Base-by-base conservation (phyloP, 2,888 invertebrate species). In the Timema cristinae region DNA sequence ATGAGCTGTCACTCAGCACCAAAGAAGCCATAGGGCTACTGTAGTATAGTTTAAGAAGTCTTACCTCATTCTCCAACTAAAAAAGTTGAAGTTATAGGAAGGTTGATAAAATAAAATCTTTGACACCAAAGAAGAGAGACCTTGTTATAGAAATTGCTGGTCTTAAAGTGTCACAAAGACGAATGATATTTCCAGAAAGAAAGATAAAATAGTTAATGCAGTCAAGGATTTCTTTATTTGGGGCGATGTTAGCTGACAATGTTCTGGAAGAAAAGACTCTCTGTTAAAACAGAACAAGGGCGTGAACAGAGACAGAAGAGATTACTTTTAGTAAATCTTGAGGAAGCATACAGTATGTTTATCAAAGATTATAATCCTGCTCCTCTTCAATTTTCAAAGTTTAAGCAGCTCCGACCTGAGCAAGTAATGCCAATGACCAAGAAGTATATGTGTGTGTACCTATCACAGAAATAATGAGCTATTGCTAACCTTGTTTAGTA, bases 401-500 rank as follows among this genome's bases (percentile, higher is more conserved):
- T 16, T 61, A 61, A 61, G 16, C 47, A 61, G 48, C 61, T 61
- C 2, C 32, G 13, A 48, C 61, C 16, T 61, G 8, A 61, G 48
- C 47, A 61, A 61, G 16, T 61, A 10, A 48, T 61, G 9, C 61
- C 61, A 32, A 61, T 61, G 48, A n/a, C 32, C 6, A 0, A n/a
- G 48, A 48, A 61, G 16, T 8, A 16, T 32, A 48, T 32, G 32
- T 32, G 32, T 15, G 61, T 61, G 16, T 48, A 32, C 48, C 32
- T 61, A 61, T 61, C 61, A 61, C 48, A 16, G 47, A n/a, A 61
- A 7, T 61, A 16, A 8, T 61, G 61, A 61, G 61, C 61, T 61
- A 5, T 16, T 61, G 5, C 13, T 47, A 32, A 32, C 1, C 48
- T 61, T 16, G 16, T 48, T 61, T 8, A 61, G 48, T 61, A 61